phyloP scores from a whole-genome alignment of 2,113 vertebrate species.

The Papio anubis region DNA sequence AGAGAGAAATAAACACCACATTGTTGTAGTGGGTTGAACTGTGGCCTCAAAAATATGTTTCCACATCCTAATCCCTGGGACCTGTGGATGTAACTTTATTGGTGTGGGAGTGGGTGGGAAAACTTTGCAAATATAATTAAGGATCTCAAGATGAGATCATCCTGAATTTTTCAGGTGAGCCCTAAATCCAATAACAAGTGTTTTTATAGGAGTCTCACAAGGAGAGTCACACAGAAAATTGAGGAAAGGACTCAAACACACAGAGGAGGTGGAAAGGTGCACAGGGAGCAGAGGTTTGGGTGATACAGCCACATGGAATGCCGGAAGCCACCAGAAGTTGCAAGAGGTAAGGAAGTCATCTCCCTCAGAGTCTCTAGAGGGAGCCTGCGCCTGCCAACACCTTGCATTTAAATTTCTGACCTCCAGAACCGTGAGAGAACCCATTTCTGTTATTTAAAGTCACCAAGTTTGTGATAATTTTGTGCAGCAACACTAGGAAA shows the following conservation, averaged over 20 bases:
- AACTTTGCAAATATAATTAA: neutral
- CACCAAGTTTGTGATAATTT: neutral
- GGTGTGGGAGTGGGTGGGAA: neutral
- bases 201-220: neutral
- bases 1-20: conserved; percentile 1
- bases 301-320: neutral
- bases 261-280: neutral
- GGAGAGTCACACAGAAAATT: neutral
- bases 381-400: neutral
- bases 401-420: neutral
- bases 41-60: neutral
- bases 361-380: neutral
- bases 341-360: neutral
- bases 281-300: neutral
- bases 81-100: neutral
- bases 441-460: neutral
- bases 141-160: neutral
- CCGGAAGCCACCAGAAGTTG: neutral
- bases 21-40: neutral
- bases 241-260: neutral
- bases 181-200: neutral
- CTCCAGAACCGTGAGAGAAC: neutral
- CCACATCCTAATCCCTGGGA: neutral
- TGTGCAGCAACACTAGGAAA: neutral
- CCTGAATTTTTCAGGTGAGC: neutral